These are phyloP conservation scores for Gopherus evgoodei DNA, from an alignment of 2,113 vertebrate genomes.

Conservation along the genomic window DNA sequence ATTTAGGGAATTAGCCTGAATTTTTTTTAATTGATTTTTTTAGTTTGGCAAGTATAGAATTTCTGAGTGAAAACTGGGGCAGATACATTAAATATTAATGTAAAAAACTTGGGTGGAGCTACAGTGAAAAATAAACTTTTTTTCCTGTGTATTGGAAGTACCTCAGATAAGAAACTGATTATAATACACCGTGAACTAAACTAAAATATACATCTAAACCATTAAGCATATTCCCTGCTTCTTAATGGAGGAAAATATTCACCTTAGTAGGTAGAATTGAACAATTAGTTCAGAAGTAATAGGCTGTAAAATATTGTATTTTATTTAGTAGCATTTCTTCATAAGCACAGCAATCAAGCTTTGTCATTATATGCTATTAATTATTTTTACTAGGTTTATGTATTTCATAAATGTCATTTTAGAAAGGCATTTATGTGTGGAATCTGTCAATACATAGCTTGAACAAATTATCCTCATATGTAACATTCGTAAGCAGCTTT, in stretches of 20 bases:
- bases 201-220: slow-evolving; percentile 66
- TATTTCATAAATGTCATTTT: slow-evolving; percentile 60
- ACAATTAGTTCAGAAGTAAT: slow-evolving; percentile 48
- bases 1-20: slow-evolving; percentile 27
- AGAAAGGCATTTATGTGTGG: slow-evolving; percentile 69
- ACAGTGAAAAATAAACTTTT: slow-evolving; percentile 63
- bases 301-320: slow-evolving; percentile 37
- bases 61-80: slow-evolving; percentile 57
- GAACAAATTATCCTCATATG: slow-evolving; percentile 59
- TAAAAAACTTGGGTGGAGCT: slow-evolving; percentile 52
- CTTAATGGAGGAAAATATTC: slow-evolving; percentile 65
- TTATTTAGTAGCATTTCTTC: slow-evolving; percentile 35
- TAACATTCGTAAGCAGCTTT: slow-evolving; percentile 48
- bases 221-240: slow-evolving; percentile 54
- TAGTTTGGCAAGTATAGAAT: slow-evolving; percentile 45
- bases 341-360: background rate
- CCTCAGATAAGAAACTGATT: slow-evolving; percentile 58
- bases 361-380: slow-evolving; percentile 54
- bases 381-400: slow-evolving; percentile 46
- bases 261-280: slow-evolving; percentile 57
- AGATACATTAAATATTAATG: slow-evolving; percentile 67
- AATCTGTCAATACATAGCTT: slow-evolving; percentile 38
- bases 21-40: background rate
- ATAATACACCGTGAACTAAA: slow-evolving; percentile 59
- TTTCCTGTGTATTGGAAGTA: slow-evolving; percentile 60